These are phyloP conservation scores for Thunnus thynnus DNA, from an alignment of 2,113 vertebrate species.

Conservation along the genomic window DNA sequence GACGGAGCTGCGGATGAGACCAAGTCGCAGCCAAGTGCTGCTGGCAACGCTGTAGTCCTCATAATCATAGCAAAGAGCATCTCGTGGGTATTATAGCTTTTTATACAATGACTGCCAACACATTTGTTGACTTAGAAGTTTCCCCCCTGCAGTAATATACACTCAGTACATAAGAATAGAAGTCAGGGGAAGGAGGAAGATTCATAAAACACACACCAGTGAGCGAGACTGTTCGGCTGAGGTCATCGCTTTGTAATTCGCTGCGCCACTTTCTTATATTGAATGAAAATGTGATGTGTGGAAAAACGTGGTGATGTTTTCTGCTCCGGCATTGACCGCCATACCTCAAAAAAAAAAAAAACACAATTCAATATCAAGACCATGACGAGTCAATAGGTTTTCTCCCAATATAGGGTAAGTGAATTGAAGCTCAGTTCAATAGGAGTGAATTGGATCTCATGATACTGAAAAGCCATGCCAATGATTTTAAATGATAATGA, in stretches of 20 bases:
- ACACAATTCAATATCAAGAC: conserved; percentile 28
- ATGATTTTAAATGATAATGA: neutral
- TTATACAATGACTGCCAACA: conserved; percentile 38
- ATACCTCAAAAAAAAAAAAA: conserved; percentile 1
- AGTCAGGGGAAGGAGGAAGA: conserved; percentile 4
- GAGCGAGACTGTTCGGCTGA: neutral
- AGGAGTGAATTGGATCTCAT: conserved; percentile 42
- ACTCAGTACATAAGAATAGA: neutral
- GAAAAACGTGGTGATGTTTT: neutral
- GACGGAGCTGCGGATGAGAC: conserved; percentile 28
- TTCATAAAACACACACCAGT: neutral
- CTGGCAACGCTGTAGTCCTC: conserved; percentile 36
- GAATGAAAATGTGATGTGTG: conserved; percentile 5
- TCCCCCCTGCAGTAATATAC: conserved; percentile 3
- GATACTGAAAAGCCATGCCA: conserved; percentile 17
- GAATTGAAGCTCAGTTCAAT: conserved; percentile 41
- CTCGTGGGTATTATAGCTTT: conserved; percentile 47
- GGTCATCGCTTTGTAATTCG: conserved; percentile 20
- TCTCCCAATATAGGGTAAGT: conserved; percentile 28
- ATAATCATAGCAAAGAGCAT: conserved; percentile 45
- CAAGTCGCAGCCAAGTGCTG: conserved; percentile 48
- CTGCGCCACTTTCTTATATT: conserved; percentile 3
- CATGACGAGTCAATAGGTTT: conserved; percentile 21
- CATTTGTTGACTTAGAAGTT: conserved; percentile 54
- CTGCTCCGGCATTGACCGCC: neutral